phyloP scores from a whole-genome alignment of 2,888 invertebrate species.

The Drosophila algonquin region DNA sequence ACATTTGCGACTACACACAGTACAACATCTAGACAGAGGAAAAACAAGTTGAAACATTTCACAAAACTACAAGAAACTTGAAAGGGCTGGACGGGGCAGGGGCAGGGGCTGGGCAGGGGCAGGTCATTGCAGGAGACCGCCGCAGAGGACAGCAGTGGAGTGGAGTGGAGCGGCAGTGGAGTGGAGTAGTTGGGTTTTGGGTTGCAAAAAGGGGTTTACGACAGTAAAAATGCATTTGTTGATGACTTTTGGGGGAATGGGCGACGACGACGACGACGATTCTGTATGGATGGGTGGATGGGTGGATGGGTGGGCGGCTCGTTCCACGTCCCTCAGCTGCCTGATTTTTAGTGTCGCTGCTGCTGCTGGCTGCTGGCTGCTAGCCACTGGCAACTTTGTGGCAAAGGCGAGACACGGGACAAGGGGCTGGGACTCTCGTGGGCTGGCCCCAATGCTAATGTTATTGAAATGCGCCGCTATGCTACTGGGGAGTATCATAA shows the following conservation, averaged over 20 bases:
- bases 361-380: not conserved
- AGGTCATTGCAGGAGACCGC: too few species aligned
- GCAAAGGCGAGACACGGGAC: slow-evolving; percentile 12
- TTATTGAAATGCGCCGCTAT: slow-evolving; percentile 68
- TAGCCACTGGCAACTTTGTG: slow-evolving; percentile 61
- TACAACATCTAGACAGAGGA: slow-evolving; percentile 14
- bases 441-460: slow-evolving; percentile 57
- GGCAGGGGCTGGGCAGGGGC: too few species aligned
- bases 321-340: slow-evolving; percentile 35
- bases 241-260: slow-evolving; percentile 36
- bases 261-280: slow-evolving; percentile 15
- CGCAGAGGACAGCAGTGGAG: not conserved
- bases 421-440: slow-evolving; percentile 8
- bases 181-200: not conserved
- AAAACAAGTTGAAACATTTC: slow-evolving; percentile 52
- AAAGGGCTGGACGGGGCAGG: not conserved
- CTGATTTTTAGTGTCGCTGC: slow-evolving; percentile 53
- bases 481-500: slow-evolving; percentile 61
- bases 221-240: slow-evolving; percentile 60
- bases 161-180: not conserved
- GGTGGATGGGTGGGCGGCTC: not conserved
- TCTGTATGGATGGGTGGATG: not conserved
- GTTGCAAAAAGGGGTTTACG: not conserved
- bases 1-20: slow-evolving; percentile 39
- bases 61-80: slow-evolving; percentile 59